Evolutionary conservation across 1,140 invertebrate species (phyloP).

Genomic region (Aphelinus atriplicis): DNA sequence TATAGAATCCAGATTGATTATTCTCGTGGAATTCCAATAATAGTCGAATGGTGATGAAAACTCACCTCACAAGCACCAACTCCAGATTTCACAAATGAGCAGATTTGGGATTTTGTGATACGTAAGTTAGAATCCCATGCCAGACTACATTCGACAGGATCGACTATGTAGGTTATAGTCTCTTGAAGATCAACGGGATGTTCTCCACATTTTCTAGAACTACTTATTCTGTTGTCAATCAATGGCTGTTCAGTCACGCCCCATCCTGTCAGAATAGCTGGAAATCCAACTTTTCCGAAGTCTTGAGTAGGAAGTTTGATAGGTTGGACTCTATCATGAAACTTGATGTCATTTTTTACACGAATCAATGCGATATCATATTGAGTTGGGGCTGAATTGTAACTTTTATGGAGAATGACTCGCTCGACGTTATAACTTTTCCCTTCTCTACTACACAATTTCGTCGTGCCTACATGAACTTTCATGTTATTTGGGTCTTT

Average conservation of each 20-base stretch:
- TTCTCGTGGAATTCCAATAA: no score
- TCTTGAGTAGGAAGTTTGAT: constrained; percentile 42
- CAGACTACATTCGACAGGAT: constrained; percentile 13
- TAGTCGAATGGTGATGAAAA: neutral
- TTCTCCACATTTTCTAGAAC: constrained; percentile 57
- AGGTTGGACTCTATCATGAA: constrained; percentile 52
- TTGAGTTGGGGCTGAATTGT: constrained; percentile 57
- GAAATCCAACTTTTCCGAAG: constrained; percentile 40
- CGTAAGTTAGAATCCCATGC: constrained; percentile 24
- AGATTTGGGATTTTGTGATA: constrained; percentile 9
- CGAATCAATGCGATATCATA: constrained; percentile 66
- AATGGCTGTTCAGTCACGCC: constrained; percentile 59
- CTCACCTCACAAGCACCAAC: constrained; percentile 67
- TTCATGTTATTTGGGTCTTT: neutral
- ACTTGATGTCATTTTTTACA: constrained; percentile 50
- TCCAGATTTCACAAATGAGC: constrained; percentile 53
- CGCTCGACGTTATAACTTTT: constrained; percentile 46
- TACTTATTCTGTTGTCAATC: neutral
- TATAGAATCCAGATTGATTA: no score
- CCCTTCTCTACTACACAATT: neutral
- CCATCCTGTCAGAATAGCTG: constrained; percentile 62
- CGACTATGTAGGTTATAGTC: neutral
- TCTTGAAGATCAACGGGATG: constrained; percentile 46
- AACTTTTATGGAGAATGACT: constrained; percentile 45
- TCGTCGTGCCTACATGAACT: neutral